Base-by-base conservation (phyloP, 2,888 invertebrate species). In the Maniola hyperantus region DNA sequence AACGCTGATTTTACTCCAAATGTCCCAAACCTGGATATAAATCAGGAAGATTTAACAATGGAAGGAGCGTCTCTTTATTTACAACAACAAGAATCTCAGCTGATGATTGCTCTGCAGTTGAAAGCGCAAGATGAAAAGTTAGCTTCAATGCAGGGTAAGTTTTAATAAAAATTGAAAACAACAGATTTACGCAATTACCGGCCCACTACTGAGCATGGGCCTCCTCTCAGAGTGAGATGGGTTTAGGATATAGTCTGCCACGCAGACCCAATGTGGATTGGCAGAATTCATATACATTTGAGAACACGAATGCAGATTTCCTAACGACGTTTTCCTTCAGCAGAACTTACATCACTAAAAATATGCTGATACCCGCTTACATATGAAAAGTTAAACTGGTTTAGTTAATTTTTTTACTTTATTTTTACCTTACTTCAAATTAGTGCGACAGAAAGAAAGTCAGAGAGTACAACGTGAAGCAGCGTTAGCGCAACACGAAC, bases 81-180 rank as follows among this genome's bases (percentile, higher is more conserved):
- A 68, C 94, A 94, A 71, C 94, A 94, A 73, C 94, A 95, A 76
- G 94, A 95, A 79, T 92, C 94, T 0, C 94, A 94, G 74, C 74
- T 95, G 55, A 85, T 94, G 87, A 91, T 94, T 53, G 94, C 94
- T 8, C 79, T 95, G 71, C 94, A 95, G 72, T 79, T 94, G 64
- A 94, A 94, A 77, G 94, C 94, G 50, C 94, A 94, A 73, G 94
- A 94, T 76, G 94, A 94, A 73, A 93, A 90, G 77, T 82, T 95
- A 44, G 88, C 90, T 6, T 91, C 93, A 33, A 91, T 94, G 81
- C 94, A 94, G 75, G 74, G 91, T 85, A 87, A 92, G 84, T 73
- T 53, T 59, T 51, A 26, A 4, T 26, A 4, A n/a, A n/a, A n/a
- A 39, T 11, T 51, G 42, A 1, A 51, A 6, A 13, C 5, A 36